Conservation (phyloP, 2,113 vertebrate species). For the Conger conger region DNA sequence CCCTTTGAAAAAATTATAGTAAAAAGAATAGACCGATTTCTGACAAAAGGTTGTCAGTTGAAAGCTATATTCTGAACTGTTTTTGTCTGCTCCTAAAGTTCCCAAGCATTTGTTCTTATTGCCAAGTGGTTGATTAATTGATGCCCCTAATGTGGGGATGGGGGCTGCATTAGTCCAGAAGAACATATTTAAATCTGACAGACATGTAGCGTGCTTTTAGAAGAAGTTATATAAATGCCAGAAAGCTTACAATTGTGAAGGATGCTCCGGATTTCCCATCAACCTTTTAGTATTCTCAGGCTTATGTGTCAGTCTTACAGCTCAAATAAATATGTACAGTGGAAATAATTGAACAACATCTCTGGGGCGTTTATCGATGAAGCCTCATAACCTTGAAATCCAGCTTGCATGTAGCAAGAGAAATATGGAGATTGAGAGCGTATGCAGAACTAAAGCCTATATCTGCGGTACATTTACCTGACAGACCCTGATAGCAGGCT, state of each 20-base stretch:
- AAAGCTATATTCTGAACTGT: not conserved
- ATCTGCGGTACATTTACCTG: too few relatives aligned
- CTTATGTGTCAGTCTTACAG: not conserved
- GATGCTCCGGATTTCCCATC: not conserved
- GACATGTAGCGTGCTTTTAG: not conserved
- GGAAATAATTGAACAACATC: not conserved
- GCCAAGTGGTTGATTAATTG: not conserved
- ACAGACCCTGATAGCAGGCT: too few relatives aligned
- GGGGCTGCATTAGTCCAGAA: not conserved
- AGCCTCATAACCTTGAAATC: too few relatives aligned
- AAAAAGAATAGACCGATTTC: not conserved
- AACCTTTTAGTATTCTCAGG: not conserved
- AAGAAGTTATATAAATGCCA: not conserved
- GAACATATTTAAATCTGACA: not conserved
- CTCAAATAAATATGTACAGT: not conserved
- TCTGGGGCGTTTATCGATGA: too few relatives aligned
- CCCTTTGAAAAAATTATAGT: not conserved
- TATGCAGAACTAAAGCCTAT: too few relatives aligned
- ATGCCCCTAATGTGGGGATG: not conserved
- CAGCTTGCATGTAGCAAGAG: too few relatives aligned
- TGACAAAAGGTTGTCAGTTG: not conserved
- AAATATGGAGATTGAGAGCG: too few relatives aligned
- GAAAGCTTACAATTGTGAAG: not conserved
- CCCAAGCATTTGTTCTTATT: not conserved
- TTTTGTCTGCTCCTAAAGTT: not conserved